phyloP scores from a whole-genome alignment of 2,797 vertebrate genomes.

The Eleutherodactylus coqui region DNA sequence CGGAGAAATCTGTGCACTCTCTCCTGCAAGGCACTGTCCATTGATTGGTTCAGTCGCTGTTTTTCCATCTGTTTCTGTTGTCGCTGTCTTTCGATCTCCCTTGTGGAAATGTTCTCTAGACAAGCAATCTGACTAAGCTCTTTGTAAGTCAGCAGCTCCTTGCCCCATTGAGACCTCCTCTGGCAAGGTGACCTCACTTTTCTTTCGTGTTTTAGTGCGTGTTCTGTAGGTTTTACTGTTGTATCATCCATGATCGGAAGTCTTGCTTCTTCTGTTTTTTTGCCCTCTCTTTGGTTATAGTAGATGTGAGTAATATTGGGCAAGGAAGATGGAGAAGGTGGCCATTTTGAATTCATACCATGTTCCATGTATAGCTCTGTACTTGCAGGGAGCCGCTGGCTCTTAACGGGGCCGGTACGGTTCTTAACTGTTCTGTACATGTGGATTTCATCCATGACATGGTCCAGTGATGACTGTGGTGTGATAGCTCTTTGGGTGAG shows the following conservation, averaged over 20 bases:
- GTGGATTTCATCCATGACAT: constrained; percentile 76
- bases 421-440: constrained; percentile 24
- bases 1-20: constrained; percentile 74
- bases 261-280: not conserved
- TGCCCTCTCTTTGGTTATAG: constrained; percentile 61
- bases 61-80: constrained; percentile 67
- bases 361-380: constrained; percentile 19
- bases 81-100: constrained; percentile 70
- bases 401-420: constrained; percentile 36
- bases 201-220: not conserved
- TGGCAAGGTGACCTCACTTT: constrained; percentile 38
- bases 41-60: constrained; percentile 66
- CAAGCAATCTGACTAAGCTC: constrained; percentile 76
- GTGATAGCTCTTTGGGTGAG: constrained; percentile 73
- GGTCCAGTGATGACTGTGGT: constrained; percentile 73
- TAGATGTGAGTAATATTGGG: not conserved
- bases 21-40: constrained; percentile 72
- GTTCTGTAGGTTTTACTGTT: not conserved
- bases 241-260: not conserved
- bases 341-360: constrained; percentile 31
- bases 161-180: constrained; percentile 14
- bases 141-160: constrained; percentile 72
- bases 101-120: constrained; percentile 79
- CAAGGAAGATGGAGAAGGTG: not conserved
- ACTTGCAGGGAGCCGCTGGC: constrained; percentile 26